Percentiles rank a stretch among this genome's conserved stretches.
These are phyloP conservation scores for Aethes cnicana DNA, from an alignment of 2,888 invertebrate species.

Conservation along the genomic window DNA sequence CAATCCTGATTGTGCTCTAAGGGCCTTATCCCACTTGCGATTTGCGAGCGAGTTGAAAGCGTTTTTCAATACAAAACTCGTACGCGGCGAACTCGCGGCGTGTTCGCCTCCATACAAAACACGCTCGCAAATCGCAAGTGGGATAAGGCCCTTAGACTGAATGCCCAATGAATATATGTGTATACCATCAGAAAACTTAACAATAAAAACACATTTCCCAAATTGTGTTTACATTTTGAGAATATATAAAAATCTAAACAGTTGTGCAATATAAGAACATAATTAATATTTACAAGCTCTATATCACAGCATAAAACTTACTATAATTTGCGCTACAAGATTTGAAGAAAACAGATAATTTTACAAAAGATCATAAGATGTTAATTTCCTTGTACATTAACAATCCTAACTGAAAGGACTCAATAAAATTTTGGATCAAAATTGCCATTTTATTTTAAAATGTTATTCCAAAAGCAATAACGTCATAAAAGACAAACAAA, in stretches of 20 bases:
- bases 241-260: conserved; percentile 28
- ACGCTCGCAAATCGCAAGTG: no score
- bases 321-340: conserved; percentile 54
- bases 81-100: no score
- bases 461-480: no score
- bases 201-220: conserved; percentile 29
- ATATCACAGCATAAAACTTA: conserved; percentile 78
- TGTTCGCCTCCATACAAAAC: no score
- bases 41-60: no score
- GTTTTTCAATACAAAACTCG: no score
- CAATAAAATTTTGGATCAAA: no score
- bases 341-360: conserved; percentile 31
- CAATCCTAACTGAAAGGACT: no score
- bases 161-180: conserved; percentile 16
- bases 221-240: conserved; percentile 23
- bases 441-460: no score
- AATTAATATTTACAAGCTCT: conserved; percentile 72
- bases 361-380: background rate
- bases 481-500: no score
- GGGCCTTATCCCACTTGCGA: conserved; percentile 10
- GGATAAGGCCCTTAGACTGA: no score
- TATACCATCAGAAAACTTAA: conserved; percentile 26
- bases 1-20: conserved; percentile 3
- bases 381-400: background rate
- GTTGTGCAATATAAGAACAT: conserved; percentile 33